phyloP scores from a whole-genome alignment of 2,888 invertebrate species.

The Trachelus iudaicus region DNA sequence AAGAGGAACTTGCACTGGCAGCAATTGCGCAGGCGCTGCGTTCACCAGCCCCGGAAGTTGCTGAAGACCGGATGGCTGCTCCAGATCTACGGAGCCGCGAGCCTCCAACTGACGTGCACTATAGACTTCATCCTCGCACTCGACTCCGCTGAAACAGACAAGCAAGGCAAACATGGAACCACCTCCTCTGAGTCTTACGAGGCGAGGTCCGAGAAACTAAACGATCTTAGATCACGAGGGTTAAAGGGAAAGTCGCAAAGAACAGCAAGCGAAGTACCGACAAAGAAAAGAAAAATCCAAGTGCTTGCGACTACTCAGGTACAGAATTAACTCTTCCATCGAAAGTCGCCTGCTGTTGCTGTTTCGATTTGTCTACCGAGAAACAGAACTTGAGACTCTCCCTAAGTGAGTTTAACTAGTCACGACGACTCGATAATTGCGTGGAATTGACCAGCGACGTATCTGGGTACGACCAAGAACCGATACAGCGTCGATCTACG shows the following conservation, averaged over 20 bases:
- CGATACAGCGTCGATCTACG: background rate
- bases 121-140: slow-evolving; percentile 82
- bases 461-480: slow-evolving; percentile 17
- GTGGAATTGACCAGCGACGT: slow-evolving; percentile 47
- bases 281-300: background rate
- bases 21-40: slow-evolving; percentile 25
- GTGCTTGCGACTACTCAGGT: background rate
- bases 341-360: background rate
- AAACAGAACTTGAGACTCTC: slow-evolving; percentile 4
- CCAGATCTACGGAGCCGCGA: slow-evolving; percentile 38
- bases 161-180: slow-evolving; percentile 27
- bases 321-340: background rate
- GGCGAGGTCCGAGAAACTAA: background rate
- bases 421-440: slow-evolving; percentile 48
- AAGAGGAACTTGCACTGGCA: background rate
- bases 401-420: slow-evolving; percentile 48
- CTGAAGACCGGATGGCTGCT: slow-evolving; percentile 31
- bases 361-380: background rate
- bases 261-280: no score
- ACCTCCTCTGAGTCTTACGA: background rate
- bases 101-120: slow-evolving; percentile 72
- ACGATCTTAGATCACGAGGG: background rate
- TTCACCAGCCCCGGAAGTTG: slow-evolving; percentile 23
- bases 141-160: slow-evolving; percentile 75
- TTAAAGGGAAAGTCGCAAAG: background rate